Evolutionary conservation across 2,888 invertebrate genomes (phyloP), one percentile per base, ranked within the genome.

Genomic region (Lithosia quadra): DNA sequence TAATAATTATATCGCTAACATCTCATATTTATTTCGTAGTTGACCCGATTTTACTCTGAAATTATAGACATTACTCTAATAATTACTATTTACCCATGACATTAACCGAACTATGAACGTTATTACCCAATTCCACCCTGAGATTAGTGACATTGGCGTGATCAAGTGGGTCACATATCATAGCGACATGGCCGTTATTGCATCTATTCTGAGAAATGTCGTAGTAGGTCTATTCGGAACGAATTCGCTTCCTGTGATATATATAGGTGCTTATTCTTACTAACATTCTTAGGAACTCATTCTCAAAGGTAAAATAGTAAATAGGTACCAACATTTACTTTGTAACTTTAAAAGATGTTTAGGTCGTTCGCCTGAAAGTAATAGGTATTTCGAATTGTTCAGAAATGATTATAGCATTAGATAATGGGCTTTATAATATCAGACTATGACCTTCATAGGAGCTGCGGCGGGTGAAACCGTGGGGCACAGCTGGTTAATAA

Each of bases 141-240:
- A 72, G 67, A 68, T 63, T 72, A 69, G 72, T 78, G 76, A 74
- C 72, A 71, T 75, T 28, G 72, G 72, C 75, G 81, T 89, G 90
- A 90, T 88, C 84, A 87, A 90, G 86, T 84, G 82, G 81, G 77
- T 84, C 87, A 90, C 90, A 91, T 90, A 89, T 92, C 91, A 91
- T 86, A 79, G 86, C 86, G 91, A 90, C 91, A 84, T 88, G 82
- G 84, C 76, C 88, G 86, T 90, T 92, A 92, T 92, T 91, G 91
- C 91, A 89, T 84, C 83, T 80, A 79, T 83, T 85, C 81, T 83
- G 88, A 87, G 86, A 89, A 88, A 89, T 89, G 84, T 82, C 63
- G 49, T 65, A 60, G 59, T 65, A 77, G 65, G 69, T 83, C 78
- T 80, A 80, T 82, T 82, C 84, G 78, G 82, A 85, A 84, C 82